Base-by-base conservation (phyloP, 92 coral and sea anemone genomes). In the Palythoa grandiflora region DNA sequence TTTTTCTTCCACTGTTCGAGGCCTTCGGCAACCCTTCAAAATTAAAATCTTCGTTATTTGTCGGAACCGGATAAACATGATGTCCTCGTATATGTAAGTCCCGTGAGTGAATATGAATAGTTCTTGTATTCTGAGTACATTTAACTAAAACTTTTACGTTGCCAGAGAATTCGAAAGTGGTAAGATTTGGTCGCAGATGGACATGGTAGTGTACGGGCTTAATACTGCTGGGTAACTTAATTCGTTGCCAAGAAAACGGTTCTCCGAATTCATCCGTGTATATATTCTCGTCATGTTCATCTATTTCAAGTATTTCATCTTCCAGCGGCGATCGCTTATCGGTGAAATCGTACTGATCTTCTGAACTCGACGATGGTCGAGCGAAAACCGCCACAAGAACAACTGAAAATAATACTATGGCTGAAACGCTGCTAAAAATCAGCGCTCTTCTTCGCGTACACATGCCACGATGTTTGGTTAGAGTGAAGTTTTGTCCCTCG, bases 161-260 rank as follows among this genome's bases (percentile, higher is more conserved):
- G n/a, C 99, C 99, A 19, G 89, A 71, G 88, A 93, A 95, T 10
- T 88, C 74, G 68, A 96, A 95, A 20, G 94, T 92, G 53, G 79
- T 71, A 17, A 96, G 88, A 80, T 95, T 77, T 73, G 99, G 96
- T 55, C 91, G 96, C 73, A 96, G 89, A 60, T 93, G 71, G 59
- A 96, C 87, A 3, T 38, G 72, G 85, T 96, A 96, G 48, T 89
- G 91, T 60, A 83, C 73, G 9, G 99, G 99, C 17, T 76, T 74
- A 53, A 96, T 28, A 52, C 79, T 90, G 52, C 78, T 87, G 8
- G 99, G 99, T 0, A 96, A 91, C 28, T 95, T 88, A 48, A 95
- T 80, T 15, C 88, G 77, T 48, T 91, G 90, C 87, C 90, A 79
- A 3, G 87, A 75, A 68, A 91, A 91, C 9, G 12, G 57, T 36